A percentile compares a stretch with the other conserved stretches of the same genome.
These are phyloP conservation scores for Cyaniris semiargus DNA, from an alignment of 2,888 invertebrate species.

Conservation along the genomic window DNA sequence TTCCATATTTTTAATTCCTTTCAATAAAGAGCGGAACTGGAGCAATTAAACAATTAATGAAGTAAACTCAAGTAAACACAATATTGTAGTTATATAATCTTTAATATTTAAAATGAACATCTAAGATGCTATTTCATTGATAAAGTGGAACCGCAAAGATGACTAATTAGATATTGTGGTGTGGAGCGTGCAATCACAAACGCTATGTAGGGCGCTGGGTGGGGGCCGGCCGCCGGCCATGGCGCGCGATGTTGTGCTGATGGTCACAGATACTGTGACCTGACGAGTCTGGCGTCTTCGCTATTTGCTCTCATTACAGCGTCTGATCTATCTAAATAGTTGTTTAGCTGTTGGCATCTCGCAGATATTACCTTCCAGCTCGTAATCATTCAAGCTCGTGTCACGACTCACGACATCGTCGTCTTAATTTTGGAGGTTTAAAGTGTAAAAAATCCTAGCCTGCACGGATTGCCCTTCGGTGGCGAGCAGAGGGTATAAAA, in stretches of 20 bases:
- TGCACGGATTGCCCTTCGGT: neutral
- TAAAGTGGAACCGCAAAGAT: neutral
- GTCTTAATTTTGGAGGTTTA: neutral
- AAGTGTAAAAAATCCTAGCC: neutral
- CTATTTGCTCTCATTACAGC: neutral
- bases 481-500: neutral
- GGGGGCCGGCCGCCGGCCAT: neutral
- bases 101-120: neutral
- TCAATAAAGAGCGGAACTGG: neutral
- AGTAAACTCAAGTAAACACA: neutral
- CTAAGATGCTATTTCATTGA: neutral
- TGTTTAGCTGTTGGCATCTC: neutral
- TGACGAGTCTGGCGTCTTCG: constrained; percentile 13
- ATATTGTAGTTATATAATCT: too few relatives aligned
- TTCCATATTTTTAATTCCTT: too few relatives aligned
- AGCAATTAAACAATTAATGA: neutral
- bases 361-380: neutral
- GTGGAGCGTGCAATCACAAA: neutral
- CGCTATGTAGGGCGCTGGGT: neutral
- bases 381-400: too few relatives aligned
- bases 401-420: neutral
- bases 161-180: neutral
- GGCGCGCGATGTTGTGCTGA: neutral
- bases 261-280: neutral
- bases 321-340: neutral